Base-by-base conservation (phyloP, 2,113 vertebrate species). In the Pangasianodon gigas region DNA sequence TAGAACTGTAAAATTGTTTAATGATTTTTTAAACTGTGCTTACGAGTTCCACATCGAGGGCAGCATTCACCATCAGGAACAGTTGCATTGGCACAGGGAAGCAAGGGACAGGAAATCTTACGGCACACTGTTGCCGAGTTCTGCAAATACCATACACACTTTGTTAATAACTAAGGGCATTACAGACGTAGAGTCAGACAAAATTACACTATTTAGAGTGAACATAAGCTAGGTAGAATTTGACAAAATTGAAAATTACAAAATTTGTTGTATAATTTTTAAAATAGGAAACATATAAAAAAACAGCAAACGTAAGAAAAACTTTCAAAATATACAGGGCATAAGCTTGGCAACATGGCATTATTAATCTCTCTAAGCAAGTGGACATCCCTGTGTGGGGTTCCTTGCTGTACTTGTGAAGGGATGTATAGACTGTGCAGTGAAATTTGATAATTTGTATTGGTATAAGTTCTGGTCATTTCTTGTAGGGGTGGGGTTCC, bases 61-160 rank as follows among this genome's bases (percentile, higher is more conserved):
- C 98, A 99, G 95, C 98, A 99, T 93, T 99, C 98, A 62, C 98
- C 98, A 84, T 99, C 98, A 1, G 98, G 97, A 92, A 99, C 96
- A 0, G 98, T 98, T 89, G 98, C 98, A 48, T 99, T 99, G 89
- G 97, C 97, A 89, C 98, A 99, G 90, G 98, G 96, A 93, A 99
- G 97, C 88, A 99, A 95, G 51, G 98, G 98, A 89, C 98, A 99
- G 90, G 98, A 99, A 90, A 98, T 98, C 92, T 99, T 98, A 91
- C 97, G 97, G 93, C 98, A 99, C 90, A 99, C 96, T 3, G 97
- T 99, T 54, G 97, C 97, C 21, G 98, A 99, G 84, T 99, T 98
- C 98, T 99, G 88, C 4, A 92, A 58, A 32, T 24, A 92, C 60
- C 19, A 80, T 10, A 77, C 48, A 81, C n/a, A 54, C 4, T 26